Conservation (phyloP, 2,113 vertebrate genomes). For the Gila orcuttii region DNA sequence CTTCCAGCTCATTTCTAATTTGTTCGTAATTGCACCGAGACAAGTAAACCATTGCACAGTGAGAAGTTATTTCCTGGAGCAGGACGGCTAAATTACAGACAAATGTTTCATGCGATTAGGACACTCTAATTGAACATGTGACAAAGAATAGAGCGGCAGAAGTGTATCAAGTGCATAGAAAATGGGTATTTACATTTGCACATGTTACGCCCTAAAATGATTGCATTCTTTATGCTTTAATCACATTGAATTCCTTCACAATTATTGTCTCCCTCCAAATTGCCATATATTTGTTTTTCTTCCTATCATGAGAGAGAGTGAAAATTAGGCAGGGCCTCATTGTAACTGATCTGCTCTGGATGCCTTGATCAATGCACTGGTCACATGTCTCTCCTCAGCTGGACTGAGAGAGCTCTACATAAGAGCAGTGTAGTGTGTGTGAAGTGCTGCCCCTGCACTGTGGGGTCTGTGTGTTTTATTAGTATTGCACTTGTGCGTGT, state of each 20-base stretch:
- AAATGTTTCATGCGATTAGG: constrained; percentile 52
- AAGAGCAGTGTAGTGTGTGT: constrained; percentile 16
- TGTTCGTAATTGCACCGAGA: constrained; percentile 76
- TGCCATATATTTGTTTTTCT: not conserved
- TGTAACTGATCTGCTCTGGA: constrained; percentile 24
- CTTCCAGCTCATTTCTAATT: constrained; percentile 73
- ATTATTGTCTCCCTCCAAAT: not conserved
- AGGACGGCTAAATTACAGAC: constrained; percentile 69
- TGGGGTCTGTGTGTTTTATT: constrained; percentile 14
- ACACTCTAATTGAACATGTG: constrained; percentile 49
- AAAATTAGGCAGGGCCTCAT: not conserved
- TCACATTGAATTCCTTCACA: not conserved
- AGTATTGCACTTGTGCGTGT: constrained; percentile 34
- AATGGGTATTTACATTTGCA: not conserved
- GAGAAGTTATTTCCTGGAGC: constrained; percentile 63
- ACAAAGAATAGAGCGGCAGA: constrained; percentile 1
- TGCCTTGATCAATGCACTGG: constrained; percentile 2
- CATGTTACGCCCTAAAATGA: not conserved
- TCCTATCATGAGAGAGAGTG: not conserved
- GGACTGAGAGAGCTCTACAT: not conserved
- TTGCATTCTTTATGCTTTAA: not conserved
- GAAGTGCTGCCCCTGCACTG: not conserved
- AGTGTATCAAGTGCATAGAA: constrained; percentile 16
- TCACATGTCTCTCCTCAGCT: constrained; percentile 21
- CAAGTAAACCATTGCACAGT: constrained; percentile 65